Conservation (phyloP, 2,888 invertebrate species). For the Cataglyphis rosenhaueri region DNA sequence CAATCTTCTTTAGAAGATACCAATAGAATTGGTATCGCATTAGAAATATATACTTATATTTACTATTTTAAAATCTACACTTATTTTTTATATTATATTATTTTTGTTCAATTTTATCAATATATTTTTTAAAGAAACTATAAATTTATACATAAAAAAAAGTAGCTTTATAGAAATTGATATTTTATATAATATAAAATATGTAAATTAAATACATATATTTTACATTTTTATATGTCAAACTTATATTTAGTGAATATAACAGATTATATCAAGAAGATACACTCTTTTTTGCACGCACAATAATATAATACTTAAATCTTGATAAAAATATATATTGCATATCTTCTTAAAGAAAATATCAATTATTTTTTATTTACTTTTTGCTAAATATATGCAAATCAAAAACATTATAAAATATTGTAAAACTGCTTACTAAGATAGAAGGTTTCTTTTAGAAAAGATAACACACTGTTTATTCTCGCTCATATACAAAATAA, state of each 20-base stretch:
- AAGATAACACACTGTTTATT: constrained; percentile 71
- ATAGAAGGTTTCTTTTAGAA: constrained; percentile 58
- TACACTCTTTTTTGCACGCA: constrained; percentile 14
- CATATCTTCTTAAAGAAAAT: constrained; percentile 5
- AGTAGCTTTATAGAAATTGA: neutral
- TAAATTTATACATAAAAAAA: neutral
- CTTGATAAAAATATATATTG: constrained; percentile 17
- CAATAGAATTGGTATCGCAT: neutral
- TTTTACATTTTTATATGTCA: constrained; percentile 33
- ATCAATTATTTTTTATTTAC: constrained; percentile 10
- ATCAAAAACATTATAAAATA: neutral
- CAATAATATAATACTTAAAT: constrained; percentile 22
- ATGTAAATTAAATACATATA: constrained; percentile 9
- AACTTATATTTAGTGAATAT: constrained; percentile 38
- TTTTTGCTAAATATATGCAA: neutral
- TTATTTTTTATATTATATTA: neutral
- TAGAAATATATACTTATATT: constrained; percentile 6
- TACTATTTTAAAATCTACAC: neutral
- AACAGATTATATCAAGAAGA: constrained; percentile 10
- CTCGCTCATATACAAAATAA: constrained; percentile 70
- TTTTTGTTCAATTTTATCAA: too few relatives aligned
- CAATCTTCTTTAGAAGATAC: neutral
- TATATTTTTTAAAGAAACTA: neutral
- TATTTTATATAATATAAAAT: neutral
- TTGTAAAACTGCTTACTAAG: neutral